Base-by-base conservation (phyloP, 2,888 invertebrate genomes). In the Amorpha juglandis region DNA sequence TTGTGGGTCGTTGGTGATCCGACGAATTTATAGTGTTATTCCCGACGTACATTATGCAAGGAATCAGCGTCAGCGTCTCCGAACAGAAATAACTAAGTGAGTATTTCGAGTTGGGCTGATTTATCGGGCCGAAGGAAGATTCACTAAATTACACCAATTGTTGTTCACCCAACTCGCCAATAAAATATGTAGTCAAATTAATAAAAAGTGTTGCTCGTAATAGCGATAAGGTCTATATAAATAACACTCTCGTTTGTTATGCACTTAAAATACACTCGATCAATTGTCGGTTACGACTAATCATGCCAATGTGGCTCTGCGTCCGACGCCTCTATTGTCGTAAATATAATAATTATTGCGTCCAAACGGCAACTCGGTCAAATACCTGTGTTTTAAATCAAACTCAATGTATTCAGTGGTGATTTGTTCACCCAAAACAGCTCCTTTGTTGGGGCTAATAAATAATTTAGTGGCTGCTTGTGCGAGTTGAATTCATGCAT, bases 381-480 rank as follows among this genome's bases (percentile, higher is more conserved):
- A 90, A 87, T 89, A 90, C 90, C 90, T 91, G 87, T 76, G 79
- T 82, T 88, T 86, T 82, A 87, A 90, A 89, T 89, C 86, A 88
- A 83, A 84, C 80, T 72, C 80, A 81, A 83, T 83, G 80, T 79
- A 77, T 80, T 83, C 76, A 77, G 78, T 75, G 75, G 78, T 81
- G 74, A 88, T 90, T 89, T 85, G 82, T 83, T 83, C 78, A 78
- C 75, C 78, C 77, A 78, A 84, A 86, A 85, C 79, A 79, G 79
- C 74, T 80, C 74, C 85, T 86, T 86, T 88, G 85, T 90, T 86
- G 73, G 72, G 68, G 63, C 81, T 86, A 84, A 89, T 90, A 89
- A 87, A 88, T 86, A 81, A 87, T 88, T 86, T 84, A 81, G 80
- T 77, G 71, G 71, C 71, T 64, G 71, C 69, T 69, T 74, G 73